Conservation (phyloP, 1,140 invertebrate genomes). For the Diorhabda elongata region DNA sequence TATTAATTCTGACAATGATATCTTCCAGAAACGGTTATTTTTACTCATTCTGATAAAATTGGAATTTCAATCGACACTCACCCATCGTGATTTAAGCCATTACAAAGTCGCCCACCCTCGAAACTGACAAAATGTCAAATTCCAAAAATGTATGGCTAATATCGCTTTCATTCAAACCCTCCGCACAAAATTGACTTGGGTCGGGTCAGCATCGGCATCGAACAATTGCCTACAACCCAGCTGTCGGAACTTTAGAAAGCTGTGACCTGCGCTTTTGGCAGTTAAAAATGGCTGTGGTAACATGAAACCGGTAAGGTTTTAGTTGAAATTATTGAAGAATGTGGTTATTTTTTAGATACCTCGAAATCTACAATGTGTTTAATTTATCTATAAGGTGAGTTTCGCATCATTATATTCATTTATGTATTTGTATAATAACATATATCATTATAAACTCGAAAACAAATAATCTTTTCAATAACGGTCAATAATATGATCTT, state of each 20-base stretch:
- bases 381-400: too few species aligned
- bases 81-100: background rate
- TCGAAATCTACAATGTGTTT: too few species aligned
- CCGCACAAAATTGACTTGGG: background rate
- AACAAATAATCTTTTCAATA: too few species aligned
- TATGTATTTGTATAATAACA: too few species aligned
- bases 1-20: too few species aligned
- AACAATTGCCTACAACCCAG: conserved; percentile 9
- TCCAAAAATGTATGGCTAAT: conserved; percentile 10
- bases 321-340: background rate
- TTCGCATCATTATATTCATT: too few species aligned
- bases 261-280: conserved; percentile 4
- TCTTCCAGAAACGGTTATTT: too few species aligned
- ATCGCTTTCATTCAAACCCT: conserved; percentile 10
- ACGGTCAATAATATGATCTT: too few species aligned
- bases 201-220: conserved; percentile 9
- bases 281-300: conserved; percentile 11
- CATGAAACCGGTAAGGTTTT: background rate
- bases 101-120: background rate
- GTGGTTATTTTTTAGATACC: background rate
- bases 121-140: conserved; percentile 7
- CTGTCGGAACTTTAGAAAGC: conserved; percentile 10
- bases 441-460: too few species aligned
- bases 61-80: too few species aligned
- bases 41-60: too few species aligned